These are phyloP conservation scores for Rhagoletis zephyria DNA, from an alignment of 1,140 invertebrate species.

Conservation along the genomic window DNA sequence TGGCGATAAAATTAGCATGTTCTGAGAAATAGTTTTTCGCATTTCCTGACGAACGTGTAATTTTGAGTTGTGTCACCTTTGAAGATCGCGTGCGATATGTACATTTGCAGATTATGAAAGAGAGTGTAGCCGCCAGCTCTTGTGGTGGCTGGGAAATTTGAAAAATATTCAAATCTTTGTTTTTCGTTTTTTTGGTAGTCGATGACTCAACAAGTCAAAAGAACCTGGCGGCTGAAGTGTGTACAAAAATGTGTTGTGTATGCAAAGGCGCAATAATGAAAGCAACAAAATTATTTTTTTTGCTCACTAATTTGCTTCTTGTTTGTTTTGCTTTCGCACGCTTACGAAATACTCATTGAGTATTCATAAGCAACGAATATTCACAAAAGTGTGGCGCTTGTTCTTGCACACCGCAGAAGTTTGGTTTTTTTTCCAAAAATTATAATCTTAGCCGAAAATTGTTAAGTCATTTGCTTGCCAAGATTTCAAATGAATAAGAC, in stretches of 20 bases:
- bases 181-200: background rate
- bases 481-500: background rate
- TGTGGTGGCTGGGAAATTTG: background rate
- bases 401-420: background rate
- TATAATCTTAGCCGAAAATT: background rate
- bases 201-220: conserved; percentile 44
- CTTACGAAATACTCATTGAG: conserved; percentile 10
- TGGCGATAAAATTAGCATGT: too few species aligned
- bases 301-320: background rate
- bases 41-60: too few species aligned
- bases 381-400: conserved; percentile 13
- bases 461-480: conserved; percentile 1
- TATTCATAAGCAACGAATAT: background rate
- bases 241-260: too few species aligned
- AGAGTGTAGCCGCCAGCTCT: background rate
- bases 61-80: background rate
- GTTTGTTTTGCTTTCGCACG: background rate
- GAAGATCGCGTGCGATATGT: too few species aligned
- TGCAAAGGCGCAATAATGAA: background rate
- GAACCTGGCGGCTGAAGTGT: background rate
- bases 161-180: background rate
- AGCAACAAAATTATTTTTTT: background rate
- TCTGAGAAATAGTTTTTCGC: too few species aligned
- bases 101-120: background rate
- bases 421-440: background rate